These are phyloP conservation scores for Eueremaeus valkanovi DNA, from an alignment of 2,888 invertebrate genomes.

Conservation along the genomic window DNA sequence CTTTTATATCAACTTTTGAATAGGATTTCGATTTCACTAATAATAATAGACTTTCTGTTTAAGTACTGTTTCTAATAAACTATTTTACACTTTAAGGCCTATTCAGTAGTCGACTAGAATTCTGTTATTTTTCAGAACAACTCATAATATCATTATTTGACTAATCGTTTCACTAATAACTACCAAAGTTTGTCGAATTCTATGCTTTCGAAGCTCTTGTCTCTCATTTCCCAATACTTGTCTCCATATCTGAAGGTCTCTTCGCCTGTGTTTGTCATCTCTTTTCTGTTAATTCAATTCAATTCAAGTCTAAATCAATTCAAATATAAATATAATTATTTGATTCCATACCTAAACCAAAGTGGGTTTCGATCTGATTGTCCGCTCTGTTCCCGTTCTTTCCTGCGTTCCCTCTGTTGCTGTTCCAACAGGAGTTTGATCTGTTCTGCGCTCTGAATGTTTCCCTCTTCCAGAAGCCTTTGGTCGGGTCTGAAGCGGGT, in stretches of 20 bases:
- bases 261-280: conserved; percentile 56
- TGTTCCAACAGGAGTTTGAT: conserved; percentile 69
- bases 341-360: conserved; percentile 62
- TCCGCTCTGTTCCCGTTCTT: conserved; percentile 60
- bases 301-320: neutral
- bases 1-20: too few species aligned
- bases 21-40: too few species aligned
- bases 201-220: conserved; percentile 48
- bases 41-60: too few species aligned
- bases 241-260: conserved; percentile 69
- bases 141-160: neutral
- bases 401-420: conserved; percentile 66
- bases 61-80: too few species aligned
- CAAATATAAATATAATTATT: conserved; percentile 19
- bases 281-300: conserved; percentile 48
- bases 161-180: neutral
- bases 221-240: conserved; percentile 68
- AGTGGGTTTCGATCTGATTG: conserved; percentile 52
- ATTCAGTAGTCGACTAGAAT: conserved; percentile 30
- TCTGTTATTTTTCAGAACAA: conserved; percentile 2
- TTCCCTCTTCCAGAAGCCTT: conserved; percentile 68
- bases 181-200: conserved; percentile 40
- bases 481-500: conserved; percentile 74
- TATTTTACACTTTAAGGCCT: conserved; percentile 17
- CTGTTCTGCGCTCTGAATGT: conserved; percentile 66